Evolutionary conservation across 2,113 vertebrate genomes (phyloP), one percentile per base, ranked within the genome.

Genomic region (Corapipo altera): DNA sequence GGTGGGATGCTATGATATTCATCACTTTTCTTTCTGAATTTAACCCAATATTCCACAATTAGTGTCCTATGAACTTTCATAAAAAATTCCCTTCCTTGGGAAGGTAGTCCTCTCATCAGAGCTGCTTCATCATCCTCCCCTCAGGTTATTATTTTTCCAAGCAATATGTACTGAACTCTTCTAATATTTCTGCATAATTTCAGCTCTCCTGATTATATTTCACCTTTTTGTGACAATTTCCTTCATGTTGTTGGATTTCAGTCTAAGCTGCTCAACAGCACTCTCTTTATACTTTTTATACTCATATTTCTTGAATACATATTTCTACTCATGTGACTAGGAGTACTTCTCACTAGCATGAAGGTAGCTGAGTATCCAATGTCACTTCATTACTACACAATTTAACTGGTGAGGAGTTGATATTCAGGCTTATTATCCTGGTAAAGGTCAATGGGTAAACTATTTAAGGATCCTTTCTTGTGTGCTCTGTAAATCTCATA

Each of bases 401-500:
- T 70, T 78, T 95, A 86, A 78, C 65, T 62, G n/a, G 66, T 81
- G 54, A 67, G 44, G 67, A 89, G 90, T 57, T 78, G 49, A 84
- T 90, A 93, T 89, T 51, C 59, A 85, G 46, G 44, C 44, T 91
- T 94, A 61, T 89, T 91, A 62, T 83, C 74, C 59, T 79, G 65
- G 69, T 86, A 96, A 96, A 97, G 89, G 87, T 93, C 90, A 91
- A 51, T 35, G 48, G 78, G 62, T 85, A 93, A 95, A 88, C 51
- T 88, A 66, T 84, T 96, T 49, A 91, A 78, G 58, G 37, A 48
- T 91, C 49, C 44, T 54, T 91, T 95, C 85, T 91, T 95, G 74
- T 96, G 73, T 88, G 64, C 74, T 83, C 30, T 89, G 75, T 82
- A 96, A 94, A 97, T 95, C 87, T 91, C 87, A 48, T 27, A 87